Evolutionary conservation across 1,140 invertebrate genomes (phyloP).

Genomic region (Parasteatoda tepidariorum): DNA sequence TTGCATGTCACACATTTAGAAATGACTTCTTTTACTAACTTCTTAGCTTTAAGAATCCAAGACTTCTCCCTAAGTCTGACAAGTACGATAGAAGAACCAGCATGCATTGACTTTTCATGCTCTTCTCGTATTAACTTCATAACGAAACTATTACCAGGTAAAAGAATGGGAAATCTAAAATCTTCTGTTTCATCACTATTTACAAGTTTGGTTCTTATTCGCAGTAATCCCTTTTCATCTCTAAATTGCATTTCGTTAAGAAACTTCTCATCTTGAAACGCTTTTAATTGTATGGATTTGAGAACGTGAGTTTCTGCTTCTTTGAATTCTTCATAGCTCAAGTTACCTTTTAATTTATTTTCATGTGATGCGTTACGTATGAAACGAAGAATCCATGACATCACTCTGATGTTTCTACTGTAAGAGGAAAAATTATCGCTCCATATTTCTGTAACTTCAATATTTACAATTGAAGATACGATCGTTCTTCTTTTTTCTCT

Average conservation of each 20-base stretch:
- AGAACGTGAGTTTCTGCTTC: slow-evolving; percentile 1
- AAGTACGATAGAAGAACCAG: slow-evolving; percentile 2
- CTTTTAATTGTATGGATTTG: slow-evolving; percentile 11
- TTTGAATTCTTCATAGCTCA: slow-evolving; percentile 22
- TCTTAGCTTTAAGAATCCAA: slow-evolving; percentile 27
- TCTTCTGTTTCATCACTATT: slow-evolving; percentile 3
- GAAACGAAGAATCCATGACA: slow-evolving; percentile 37
- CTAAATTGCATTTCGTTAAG: slow-evolving; percentile 9
- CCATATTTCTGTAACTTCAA: not conserved
- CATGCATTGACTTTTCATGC: slow-evolving; percentile 8
- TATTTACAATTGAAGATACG: slow-evolving; percentile 17
- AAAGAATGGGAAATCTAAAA: slow-evolving; percentile 19
- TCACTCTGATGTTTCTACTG: slow-evolving; percentile 25
- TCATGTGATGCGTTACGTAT: not conserved
- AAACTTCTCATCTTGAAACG: slow-evolving; percentile 28
- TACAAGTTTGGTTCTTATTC: slow-evolving; percentile 32
- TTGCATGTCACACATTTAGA: slow-evolving; percentile 12
- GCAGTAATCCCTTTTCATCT: slow-evolving; percentile 10
- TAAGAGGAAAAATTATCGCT: slow-evolving; percentile 11
- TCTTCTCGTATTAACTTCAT: slow-evolving; percentile 4
- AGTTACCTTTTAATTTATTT: slow-evolving; percentile 8
- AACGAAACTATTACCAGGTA: not conserved
- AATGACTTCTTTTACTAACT: slow-evolving; percentile 2
- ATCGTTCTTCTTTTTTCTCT: too few relatives aligned
- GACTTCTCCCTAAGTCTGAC: slow-evolving; percentile 4